Conservation (phyloP, 2,797 vertebrate genomes). For the Tokudaia muenninki region DNA sequence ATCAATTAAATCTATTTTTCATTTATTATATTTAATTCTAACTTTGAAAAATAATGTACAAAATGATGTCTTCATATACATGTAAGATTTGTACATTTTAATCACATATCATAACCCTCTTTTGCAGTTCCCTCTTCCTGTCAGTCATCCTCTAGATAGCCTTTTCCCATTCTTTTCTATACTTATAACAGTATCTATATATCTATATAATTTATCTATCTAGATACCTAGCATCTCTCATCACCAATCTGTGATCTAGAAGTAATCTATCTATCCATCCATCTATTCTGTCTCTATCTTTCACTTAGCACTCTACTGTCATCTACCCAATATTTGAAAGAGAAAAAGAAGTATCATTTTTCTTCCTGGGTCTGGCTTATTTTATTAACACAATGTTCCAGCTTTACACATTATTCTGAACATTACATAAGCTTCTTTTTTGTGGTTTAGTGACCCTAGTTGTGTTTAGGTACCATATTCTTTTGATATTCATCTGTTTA, state of each 20-base stretch:
- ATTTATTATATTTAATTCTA: neutral
- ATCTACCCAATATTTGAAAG: neutral
- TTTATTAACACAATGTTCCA: neutral
- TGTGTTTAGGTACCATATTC: neutral
- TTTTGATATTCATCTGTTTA: neutral
- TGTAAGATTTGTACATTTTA: neutral
- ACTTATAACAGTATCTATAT: neutral
- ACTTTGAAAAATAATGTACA: neutral
- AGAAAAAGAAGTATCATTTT: neutral
- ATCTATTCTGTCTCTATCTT: neutral
- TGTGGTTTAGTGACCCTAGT: neutral
- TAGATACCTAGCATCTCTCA: neutral
- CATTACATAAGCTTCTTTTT: neutral
- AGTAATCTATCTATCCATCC: neutral
- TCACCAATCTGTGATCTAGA: neutral
- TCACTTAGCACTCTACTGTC: no score
- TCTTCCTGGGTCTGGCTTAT: neutral
- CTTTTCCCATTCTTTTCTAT: neutral
- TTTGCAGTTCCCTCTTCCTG: neutral
- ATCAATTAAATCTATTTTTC: neutral
- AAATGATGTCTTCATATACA: neutral
- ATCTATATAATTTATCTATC: neutral
- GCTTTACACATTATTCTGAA: neutral
- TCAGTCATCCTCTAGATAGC: neutral
- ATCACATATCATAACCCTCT: neutral